phyloP scores from a whole-genome alignment of 2,888 invertebrate genomes.

The Mythimna impura region DNA sequence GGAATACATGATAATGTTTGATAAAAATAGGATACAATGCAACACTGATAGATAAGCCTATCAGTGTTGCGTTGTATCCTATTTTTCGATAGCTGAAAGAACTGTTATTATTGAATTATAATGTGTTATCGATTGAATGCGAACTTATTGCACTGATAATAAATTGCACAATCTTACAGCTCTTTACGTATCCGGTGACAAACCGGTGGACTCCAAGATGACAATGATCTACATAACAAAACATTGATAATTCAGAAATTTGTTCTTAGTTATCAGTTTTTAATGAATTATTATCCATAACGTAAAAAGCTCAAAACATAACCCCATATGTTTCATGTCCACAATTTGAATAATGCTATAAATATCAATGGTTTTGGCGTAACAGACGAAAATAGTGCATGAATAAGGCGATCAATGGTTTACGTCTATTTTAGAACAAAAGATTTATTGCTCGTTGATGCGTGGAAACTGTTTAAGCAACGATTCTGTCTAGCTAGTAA shows the following conservation, averaged over 20 bases:
- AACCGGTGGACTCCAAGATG: too few species aligned
- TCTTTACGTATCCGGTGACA: too few species aligned
- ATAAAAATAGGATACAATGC: constrained; percentile 38
- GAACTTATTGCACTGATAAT: constrained; percentile 12
- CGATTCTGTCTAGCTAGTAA: constrained; percentile 49
- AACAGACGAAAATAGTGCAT: constrained; percentile 24
- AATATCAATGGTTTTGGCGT: constrained; percentile 40
- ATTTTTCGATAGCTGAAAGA: constrained; percentile 34
- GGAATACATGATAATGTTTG: constrained; percentile 17
- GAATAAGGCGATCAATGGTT: constrained; percentile 29
- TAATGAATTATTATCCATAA: too few species aligned
- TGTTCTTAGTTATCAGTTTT: too few species aligned
- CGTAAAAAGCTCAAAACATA: constrained; percentile 2
- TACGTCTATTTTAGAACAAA: constrained; percentile 47
- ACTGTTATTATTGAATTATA: constrained; percentile 8
- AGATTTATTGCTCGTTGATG: constrained; percentile 57
- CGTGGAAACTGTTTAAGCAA: constrained; percentile 57
- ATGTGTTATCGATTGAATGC: constrained; percentile 7
- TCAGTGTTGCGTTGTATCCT: too few species aligned
- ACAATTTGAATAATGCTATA: constrained; percentile 42
- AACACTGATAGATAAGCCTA: constrained; percentile 29
- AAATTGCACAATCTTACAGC: not conserved
- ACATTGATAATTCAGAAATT: too few species aligned
- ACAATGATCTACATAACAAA: too few species aligned
- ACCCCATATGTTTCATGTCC: not conserved